Evolutionary conservation across 2,113 vertebrate species (phyloP), one percentile per base, ranked within the genome.

Genomic region (Tylochromis polylepis): DNA sequence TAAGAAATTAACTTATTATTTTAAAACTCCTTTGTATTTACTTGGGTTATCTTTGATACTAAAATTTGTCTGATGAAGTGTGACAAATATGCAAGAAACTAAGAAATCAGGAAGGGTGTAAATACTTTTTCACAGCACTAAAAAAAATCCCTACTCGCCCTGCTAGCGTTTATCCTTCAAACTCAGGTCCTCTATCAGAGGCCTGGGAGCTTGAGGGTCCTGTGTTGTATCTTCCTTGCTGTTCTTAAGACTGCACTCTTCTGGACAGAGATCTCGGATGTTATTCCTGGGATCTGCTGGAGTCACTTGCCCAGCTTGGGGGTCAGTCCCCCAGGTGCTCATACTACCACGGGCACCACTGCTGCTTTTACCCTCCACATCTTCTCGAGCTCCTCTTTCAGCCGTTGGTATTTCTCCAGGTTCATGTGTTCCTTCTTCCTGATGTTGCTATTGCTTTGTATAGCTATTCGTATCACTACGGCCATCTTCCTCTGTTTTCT

Each of bases 191-290:
- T 62, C 16, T 62, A 62, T 34, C 59, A 34, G 29, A 62, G 16
- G 11, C 59, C 59, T 36, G 59, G 59, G 31, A 62, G 31, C 60
- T 65, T 65, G 60, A 65, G 18, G 5, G 18, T 65, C 31, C 10
- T 7, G 60, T 10, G 0, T 18, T 65, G 0, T 36, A 65, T 65
- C 60, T 36, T n/a, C n/a, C n/a, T n/a, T n/a, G n/a, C n/a, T n/a
- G n/a, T n/a, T n/a, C n/a, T n/a, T n/a, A n/a, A n/a, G n/a, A n/a
- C n/a, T n/a, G n/a, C n/a, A n/a, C n/a, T n/a, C n/a, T n/a, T 65
- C 31, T 65, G 60, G 18, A 36, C 31, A 5, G 60, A 65, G 60
- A 8, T 65, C 31, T 65, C 36, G 60, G 60, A n/a, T 65, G 60
- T 36, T 65, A 18, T 65, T 65, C 31, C 59, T 12, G 59, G 18